These are phyloP conservation scores for Morone saxatilis DNA, from an alignment of 2,113 vertebrate species.

Conservation along the genomic window DNA sequence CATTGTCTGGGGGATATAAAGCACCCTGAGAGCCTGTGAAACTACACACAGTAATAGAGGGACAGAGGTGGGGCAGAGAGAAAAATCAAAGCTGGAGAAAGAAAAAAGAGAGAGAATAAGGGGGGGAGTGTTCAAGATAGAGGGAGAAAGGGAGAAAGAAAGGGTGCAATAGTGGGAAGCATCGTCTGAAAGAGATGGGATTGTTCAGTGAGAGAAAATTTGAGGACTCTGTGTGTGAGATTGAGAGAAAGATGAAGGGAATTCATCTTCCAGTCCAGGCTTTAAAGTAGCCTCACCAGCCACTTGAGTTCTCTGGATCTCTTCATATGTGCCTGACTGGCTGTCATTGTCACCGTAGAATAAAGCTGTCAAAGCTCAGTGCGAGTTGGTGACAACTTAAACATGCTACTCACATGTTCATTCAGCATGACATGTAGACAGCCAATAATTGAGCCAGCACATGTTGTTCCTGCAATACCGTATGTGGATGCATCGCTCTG, in stretches of 20 bases:
- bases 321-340: slow-evolving; percentile 16
- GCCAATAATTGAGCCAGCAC: neutral
- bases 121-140: slow-evolving; percentile 19
- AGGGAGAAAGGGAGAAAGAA: slow-evolving; percentile 11
- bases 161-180: slow-evolving; percentile 14
- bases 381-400: slow-evolving; percentile 3
- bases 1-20: slow-evolving; percentile 69
- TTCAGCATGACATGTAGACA: neutral
- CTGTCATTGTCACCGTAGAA: neutral
- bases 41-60: slow-evolving; percentile 28
- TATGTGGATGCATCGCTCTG: neutral
- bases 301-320: slow-evolving; percentile 12
- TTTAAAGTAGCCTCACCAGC: slow-evolving; percentile 43
- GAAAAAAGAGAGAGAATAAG: slow-evolving; percentile 7
- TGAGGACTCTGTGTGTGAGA: slow-evolving; percentile 20
- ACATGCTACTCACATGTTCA: slow-evolving; percentile 8
- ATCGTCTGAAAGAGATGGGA: slow-evolving; percentile 1
- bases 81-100: slow-evolving; percentile 53
- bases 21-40: slow-evolving; percentile 55
- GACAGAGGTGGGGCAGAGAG: slow-evolving; percentile 24
- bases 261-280: slow-evolving; percentile 29
- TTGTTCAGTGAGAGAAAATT: slow-evolving; percentile 36
- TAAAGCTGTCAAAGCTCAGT: neutral
- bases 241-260: slow-evolving; percentile 56
- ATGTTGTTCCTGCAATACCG: neutral